phyloP scores from a whole-genome alignment of 1,140 invertebrate species.

The Nasonia giraulti region DNA sequence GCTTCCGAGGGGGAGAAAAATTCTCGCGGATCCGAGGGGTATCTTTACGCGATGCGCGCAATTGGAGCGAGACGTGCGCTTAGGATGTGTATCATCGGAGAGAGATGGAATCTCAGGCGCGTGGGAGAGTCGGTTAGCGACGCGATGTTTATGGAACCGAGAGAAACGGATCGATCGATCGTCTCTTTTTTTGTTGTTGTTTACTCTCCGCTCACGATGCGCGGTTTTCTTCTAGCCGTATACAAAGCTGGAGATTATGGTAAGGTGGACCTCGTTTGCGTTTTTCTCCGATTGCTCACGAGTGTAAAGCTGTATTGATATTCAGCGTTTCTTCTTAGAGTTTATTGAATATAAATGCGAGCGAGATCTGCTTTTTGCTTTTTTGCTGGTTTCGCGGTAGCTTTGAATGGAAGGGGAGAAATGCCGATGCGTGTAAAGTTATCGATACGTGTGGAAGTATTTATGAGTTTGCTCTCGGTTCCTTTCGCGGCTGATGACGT shows the following conservation, averaged over 20 bases:
- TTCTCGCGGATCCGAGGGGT: too few relatives aligned
- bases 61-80: constrained; percentile 13
- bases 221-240: background rate
- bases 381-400: too few relatives aligned
- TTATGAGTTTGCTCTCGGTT: background rate
- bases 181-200: too few relatives aligned
- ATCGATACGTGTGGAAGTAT: background rate
- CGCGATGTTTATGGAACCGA: background rate
- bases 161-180: background rate
- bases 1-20: background rate
- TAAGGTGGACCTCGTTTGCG: background rate
- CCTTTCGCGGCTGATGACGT: too few relatives aligned
- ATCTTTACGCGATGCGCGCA: background rate
- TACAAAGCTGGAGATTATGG: background rate
- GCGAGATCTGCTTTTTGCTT: too few relatives aligned
- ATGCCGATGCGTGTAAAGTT: background rate
- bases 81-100: background rate
- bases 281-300: background rate
- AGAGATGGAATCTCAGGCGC: too few relatives aligned
- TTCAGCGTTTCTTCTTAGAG: background rate
- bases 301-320: background rate
- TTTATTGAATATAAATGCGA: background rate
- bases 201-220: background rate
- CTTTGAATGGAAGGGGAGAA: too few relatives aligned
- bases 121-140: background rate